Base-by-base conservation (phyloP, 2,113 vertebrate species). In the Megaceryle maxima region DNA sequence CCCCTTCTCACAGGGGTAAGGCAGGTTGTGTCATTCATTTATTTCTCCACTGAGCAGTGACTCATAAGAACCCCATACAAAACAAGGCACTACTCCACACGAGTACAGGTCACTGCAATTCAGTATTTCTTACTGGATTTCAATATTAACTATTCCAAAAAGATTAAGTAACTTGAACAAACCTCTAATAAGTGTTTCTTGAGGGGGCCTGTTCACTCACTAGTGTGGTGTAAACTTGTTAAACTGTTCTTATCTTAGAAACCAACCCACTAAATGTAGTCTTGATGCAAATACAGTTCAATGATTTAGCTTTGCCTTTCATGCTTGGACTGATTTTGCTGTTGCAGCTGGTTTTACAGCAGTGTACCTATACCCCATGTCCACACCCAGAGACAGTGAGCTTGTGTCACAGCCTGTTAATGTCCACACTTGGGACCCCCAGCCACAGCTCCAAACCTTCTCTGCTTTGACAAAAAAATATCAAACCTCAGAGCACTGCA, bases 331-430 rank as follows among this genome's bases (percentile, higher is more conserved):
- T 85, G 50, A 86, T 75, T 85, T 76, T 90, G 81, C 53, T 81
- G 28, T 62, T 0, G 0, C 83, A 80, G 60, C 16, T 60, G 56
- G 5, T 73, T 94, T 77, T 41, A 79, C 7, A 5, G 28, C 6
- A 11, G 73, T 3, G 17, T 50, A 50, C 24, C 12, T n/a, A 33
- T 0, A 0, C 9, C 39, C 33, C 2, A 1, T 5, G 13, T 48
- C 51, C 53, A 31, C 41, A 83, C 2, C 22, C 29, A 87, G 26
- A 83, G 13, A 11, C 25, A 90, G 39, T 3, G 2, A 91, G n/a
- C 18, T 50, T 33, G 20, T 77, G 68, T 41, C 83, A 95, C 4
- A 90, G 46, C 37, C 55, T 72, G 41, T 13, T 76, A 62, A 28
- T 2, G 9, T 25, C 57, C 41, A 57, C 1, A 3, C 57, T 16